A percentile compares a stretch with the other conserved stretches of the same genome.
These are phyloP conservation scores for Yponomeuta plumbellus DNA, from an alignment of 2,888 invertebrate genomes.

Conservation along the genomic window DNA sequence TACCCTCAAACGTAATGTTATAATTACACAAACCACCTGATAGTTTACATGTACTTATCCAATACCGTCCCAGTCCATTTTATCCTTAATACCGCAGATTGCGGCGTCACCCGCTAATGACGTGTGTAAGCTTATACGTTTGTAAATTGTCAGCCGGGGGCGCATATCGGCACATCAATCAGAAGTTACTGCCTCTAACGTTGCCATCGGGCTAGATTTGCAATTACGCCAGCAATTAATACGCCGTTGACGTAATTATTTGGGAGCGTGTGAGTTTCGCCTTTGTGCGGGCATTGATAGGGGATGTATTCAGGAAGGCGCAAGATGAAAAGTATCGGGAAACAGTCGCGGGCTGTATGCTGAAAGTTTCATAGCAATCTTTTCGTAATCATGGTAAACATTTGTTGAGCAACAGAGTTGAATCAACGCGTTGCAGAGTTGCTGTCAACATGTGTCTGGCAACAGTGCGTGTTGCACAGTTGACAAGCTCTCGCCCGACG, in stretches of 20 bases:
- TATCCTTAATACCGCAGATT: not conserved
- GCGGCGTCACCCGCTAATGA: slow-evolving; percentile 18
- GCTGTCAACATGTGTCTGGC: no score
- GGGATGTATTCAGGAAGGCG: not conserved
- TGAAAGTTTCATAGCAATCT: no score
- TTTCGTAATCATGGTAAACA: no score
- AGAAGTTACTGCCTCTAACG: slow-evolving; percentile 7
- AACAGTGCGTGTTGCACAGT: no score
- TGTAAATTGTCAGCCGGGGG: slow-evolving; percentile 15
- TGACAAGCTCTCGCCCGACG: no score
- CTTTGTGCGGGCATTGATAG: not conserved
- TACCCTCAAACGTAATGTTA: not conserved
- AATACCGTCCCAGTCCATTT: not conserved
- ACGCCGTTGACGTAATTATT: slow-evolving; percentile 7
- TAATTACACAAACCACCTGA: not conserved
- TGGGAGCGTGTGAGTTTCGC: not conserved
- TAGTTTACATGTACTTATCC: not conserved
- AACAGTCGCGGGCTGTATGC: no score
- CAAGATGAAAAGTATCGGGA: not conserved
- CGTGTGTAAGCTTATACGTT: slow-evolving; percentile 21
- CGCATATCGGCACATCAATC: slow-evolving; percentile 15
- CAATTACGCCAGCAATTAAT: slow-evolving; percentile 14
- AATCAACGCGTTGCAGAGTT: no score
- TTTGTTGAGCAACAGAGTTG: no score
- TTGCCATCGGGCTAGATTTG: slow-evolving; percentile 4